Base-by-base conservation (phyloP, 2,113 vertebrate species). In the Crotalus horridus region DNA sequence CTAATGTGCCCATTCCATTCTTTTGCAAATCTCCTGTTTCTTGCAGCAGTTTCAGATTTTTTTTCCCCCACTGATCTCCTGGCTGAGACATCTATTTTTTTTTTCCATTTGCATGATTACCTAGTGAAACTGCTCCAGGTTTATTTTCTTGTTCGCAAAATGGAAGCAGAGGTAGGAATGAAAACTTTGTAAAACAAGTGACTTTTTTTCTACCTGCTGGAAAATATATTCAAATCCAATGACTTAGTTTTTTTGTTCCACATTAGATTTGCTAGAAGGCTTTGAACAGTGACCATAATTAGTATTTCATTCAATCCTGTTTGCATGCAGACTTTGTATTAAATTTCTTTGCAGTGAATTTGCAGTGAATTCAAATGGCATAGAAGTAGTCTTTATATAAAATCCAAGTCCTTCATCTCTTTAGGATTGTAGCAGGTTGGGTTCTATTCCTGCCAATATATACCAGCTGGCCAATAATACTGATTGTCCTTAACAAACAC, bases 191-290 rank as follows among this genome's bases (percentile, higher is more conserved):
- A 91, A 85, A 95, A 90, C 93, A 95, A 96, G 94, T 85, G 39
- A 92, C 93, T 94, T 96, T 96, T 97, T 96, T 96, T 95, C 51
- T 96, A 92, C 94, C 92, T 94, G 94, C 95, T 92, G 95, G 91
- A 93, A 97, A 97, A 97, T 97, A 81, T 97, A 97, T 97, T 97
- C 95, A 96, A 96, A 96, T 96, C 96, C 96, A 95, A 96, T 94
- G 96, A 96, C 95, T 97, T 95, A 96, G 94, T 51, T 96, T 92
- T 92, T 96, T 96, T 97, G 96, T 97, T 96, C 92, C 96, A 95
- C 0, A 0, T 90, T 95, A 96, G 95, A 94, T 94, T 95, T 94
- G 96, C 97, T 97, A 94, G 91, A 56, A 96, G 97, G 96, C 95
- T 95, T 81, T 92, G 91, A 92, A 54, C 58, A 51, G 33, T 96